Evolutionary conservation across 2,888 invertebrate genomes (phyloP).

Genomic region (Biston betularia): DNA sequence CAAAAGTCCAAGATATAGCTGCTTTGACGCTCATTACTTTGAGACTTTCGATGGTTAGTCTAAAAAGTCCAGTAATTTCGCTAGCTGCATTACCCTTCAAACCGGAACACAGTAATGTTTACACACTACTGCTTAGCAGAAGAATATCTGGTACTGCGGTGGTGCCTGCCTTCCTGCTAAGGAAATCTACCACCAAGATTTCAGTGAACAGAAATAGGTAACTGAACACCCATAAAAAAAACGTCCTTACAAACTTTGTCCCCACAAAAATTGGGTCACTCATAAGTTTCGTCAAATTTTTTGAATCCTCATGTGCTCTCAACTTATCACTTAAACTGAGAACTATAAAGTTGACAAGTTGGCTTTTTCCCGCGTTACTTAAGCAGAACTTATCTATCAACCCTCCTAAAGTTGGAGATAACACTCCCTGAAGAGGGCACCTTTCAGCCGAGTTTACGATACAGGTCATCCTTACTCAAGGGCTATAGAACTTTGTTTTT

Average conservation of each 20-base stretch:
- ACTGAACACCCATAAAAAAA: not conserved
- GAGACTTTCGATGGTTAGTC: too few relatives aligned
- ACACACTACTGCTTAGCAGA: too few relatives aligned
- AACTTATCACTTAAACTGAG: constrained; percentile 27
- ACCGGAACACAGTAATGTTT: too few relatives aligned
- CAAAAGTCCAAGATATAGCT: too few relatives aligned
- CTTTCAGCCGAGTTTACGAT: constrained; percentile 22
- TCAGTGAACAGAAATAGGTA: too few relatives aligned
- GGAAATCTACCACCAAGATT: too few relatives aligned
- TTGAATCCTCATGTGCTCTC: not conserved
- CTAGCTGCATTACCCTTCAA: too few relatives aligned
- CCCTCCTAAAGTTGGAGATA: constrained; percentile 38
- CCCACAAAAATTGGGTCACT: constrained; percentile 10
- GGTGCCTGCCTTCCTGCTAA: too few relatives aligned
- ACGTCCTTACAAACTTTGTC: not conserved
- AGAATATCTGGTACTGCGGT: too few relatives aligned
- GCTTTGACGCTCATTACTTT: too few relatives aligned
- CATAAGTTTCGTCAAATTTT: not conserved
- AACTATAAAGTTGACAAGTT: constrained; percentile 28
- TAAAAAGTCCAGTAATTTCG: too few relatives aligned
- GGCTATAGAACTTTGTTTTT: constrained; percentile 1
- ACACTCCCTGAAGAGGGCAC: constrained; percentile 17
- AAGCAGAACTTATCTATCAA: constrained; percentile 42
- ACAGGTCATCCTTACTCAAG: constrained; percentile 7
- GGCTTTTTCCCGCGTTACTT: constrained; percentile 32